Conservation (phyloP, 2,797 vertebrate species). For the Prionace glauca region DNA sequence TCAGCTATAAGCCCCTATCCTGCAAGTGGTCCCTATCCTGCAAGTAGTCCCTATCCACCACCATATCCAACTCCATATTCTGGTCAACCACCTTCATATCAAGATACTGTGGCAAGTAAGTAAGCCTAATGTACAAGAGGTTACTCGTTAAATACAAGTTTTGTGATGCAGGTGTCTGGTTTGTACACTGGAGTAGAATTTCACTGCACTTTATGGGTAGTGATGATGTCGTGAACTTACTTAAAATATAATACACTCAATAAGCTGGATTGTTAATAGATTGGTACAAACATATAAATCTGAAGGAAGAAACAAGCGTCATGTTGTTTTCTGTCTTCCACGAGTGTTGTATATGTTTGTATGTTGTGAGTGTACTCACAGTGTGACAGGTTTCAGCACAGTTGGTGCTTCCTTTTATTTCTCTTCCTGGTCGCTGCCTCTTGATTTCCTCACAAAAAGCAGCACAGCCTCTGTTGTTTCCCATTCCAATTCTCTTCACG, state of each 20-base stretch:
- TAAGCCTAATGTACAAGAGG: not conserved
- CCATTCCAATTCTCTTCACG: no score
- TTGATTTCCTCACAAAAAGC: not conserved
- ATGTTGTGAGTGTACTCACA: no score
- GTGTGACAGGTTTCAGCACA: not conserved
- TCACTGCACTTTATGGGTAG: not conserved
- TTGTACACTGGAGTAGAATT: not conserved
- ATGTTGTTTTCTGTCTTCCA: not conserved
- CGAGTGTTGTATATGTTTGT: no score
- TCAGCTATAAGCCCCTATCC: not conserved
- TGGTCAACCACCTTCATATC: slow-evolving; percentile 23
- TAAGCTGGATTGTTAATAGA: not conserved
- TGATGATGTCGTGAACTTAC: not conserved
- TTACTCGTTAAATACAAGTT: not conserved
- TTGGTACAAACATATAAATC: not conserved
- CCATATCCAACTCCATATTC: slow-evolving; percentile 35
- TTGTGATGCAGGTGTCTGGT: not conserved
- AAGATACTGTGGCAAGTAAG: slow-evolving; percentile 36
- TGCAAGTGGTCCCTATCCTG: not conserved
- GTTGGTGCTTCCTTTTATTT: not conserved
- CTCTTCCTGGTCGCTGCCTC: not conserved
- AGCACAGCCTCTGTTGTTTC: not conserved
- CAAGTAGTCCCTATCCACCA: slow-evolving; percentile 8
- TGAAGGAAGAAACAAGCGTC: not conserved
- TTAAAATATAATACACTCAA: not conserved